phyloP scores from a whole-genome alignment of 1,140 invertebrate species.

The Brachionus rotundiformis region DNA sequence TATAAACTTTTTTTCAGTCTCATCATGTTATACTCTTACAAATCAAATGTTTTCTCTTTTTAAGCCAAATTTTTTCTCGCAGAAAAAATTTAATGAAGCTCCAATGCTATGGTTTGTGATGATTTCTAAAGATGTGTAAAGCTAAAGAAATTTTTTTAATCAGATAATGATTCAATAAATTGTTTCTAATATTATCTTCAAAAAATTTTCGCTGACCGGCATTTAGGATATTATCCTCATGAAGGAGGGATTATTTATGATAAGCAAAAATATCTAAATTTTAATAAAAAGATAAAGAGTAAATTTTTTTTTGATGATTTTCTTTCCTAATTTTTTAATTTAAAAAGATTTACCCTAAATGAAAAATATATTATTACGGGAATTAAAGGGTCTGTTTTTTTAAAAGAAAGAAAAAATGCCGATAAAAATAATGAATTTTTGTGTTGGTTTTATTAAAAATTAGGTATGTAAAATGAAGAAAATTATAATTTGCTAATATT shows the following conservation, averaged over 20 bases:
- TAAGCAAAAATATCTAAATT: neutral
- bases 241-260: neutral
- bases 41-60: neutral
- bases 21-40: neutral
- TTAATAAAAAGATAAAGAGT: neutral
- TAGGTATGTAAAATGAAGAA: neutral
- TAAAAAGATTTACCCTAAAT: neutral
- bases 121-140: neutral
- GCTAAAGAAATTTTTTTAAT: neutral
- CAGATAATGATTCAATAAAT: neutral
- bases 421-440: constrained; percentile 22
- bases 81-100: no score
- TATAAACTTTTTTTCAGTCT: neutral
- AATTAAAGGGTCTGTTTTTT: neutral
- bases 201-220: neutral
- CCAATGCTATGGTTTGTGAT: neutral
- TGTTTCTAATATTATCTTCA: neutral
- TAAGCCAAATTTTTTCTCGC: neutral
- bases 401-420: neutral
- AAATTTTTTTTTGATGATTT: neutral
- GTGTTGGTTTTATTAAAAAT: neutral
- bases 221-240: neutral
- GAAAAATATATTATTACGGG: neutral
- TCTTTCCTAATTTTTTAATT: neutral
- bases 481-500: neutral